Evolutionary conservation across 2,113 vertebrate species (phyloP).

Genomic region (Tupaia tana): DNA sequence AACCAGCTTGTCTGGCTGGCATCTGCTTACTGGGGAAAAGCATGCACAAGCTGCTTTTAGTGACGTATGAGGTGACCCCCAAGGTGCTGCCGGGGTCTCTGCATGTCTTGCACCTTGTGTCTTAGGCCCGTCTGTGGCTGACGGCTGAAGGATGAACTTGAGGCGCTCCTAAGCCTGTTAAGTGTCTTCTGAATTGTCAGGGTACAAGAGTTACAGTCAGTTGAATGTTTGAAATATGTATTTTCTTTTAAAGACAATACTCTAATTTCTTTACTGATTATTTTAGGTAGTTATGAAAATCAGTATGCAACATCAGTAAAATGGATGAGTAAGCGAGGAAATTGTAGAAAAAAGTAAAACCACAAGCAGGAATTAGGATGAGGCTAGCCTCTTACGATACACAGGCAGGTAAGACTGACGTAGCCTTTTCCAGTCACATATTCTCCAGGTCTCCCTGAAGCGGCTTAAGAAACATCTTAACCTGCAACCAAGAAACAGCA

Average conservation of each 20-base stretch:
- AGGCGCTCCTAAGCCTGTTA: background rate
- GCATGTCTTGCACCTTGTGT: background rate
- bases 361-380: background rate
- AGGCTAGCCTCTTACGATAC: background rate
- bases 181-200: background rate
- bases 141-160: background rate
- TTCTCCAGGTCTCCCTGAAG: background rate
- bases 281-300: background rate
- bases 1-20: background rate
- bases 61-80: slow-evolving; percentile 11
- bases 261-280: background rate
- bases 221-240: background rate
- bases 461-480: background rate
- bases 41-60: background rate
- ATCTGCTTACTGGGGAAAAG: background rate
- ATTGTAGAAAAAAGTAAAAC: background rate
- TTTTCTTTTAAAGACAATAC: background rate
- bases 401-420: accelerated
- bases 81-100: background rate
- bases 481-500: background rate
- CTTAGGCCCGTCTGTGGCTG: background rate
- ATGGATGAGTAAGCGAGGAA: background rate
- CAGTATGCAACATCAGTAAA: background rate
- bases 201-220: background rate
- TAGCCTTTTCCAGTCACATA: background rate